These are phyloP conservation scores for Timema cristinae DNA, from an alignment of 2,888 invertebrate species.

Conservation along the genomic window DNA sequence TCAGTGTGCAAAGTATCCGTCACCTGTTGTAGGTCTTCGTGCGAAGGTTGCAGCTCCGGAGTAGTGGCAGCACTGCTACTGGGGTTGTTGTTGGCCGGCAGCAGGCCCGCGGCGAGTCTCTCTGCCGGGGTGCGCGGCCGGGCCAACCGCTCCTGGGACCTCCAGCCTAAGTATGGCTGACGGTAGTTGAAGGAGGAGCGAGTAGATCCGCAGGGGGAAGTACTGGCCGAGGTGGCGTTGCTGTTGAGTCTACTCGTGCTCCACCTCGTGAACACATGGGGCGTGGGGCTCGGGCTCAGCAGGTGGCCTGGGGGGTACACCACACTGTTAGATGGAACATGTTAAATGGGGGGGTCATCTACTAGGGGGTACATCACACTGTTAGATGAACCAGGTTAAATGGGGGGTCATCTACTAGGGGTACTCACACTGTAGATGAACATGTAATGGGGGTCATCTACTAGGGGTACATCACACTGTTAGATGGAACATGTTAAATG, in stretches of 20 bases:
- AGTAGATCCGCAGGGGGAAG: conserved; percentile 47
- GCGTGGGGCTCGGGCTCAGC: conserved; percentile 47
- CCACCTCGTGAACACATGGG: conserved; percentile 58
- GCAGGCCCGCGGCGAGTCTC: conserved; percentile 55
- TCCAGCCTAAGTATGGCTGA: conserved; percentile 87
- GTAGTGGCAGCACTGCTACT: background rate
- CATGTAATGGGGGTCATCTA: no score
- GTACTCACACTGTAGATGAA: no score
- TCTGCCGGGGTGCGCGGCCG: conserved; percentile 81
- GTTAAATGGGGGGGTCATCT: no score
- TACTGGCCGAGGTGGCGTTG: conserved; percentile 56
- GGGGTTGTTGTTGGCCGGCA: conserved; percentile 36
- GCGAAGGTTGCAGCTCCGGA: background rate
- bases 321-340: no score
- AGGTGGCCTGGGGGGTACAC: conserved; percentile 41
- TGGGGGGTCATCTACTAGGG: no score
- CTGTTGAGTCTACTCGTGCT: conserved; percentile 72
- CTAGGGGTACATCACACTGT: no score
- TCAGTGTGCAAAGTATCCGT: background rate
- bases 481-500: no score
- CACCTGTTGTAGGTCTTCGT: conserved; percentile 7
- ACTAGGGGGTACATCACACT: no score
- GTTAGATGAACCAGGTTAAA: no score
- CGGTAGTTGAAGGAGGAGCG: conserved; percentile 76
- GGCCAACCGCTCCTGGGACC: conserved; percentile 76